phyloP scores from a whole-genome alignment of 2,113 vertebrate genomes.

The Hydropotes inermis region DNA sequence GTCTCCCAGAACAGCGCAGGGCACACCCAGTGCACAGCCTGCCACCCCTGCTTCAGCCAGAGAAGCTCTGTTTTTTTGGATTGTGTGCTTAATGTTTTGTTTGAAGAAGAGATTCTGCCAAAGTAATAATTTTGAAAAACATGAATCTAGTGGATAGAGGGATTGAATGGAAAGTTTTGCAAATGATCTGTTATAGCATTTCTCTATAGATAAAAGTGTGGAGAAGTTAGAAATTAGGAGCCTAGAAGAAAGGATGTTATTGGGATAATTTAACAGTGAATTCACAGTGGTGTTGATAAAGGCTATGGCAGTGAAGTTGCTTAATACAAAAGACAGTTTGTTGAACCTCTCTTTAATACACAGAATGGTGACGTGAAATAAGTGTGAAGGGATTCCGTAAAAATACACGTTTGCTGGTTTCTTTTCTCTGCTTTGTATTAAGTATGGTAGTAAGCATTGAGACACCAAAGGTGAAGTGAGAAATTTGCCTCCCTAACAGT shows the following conservation, averaged over 20 bases:
- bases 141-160: neutral
- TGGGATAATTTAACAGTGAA: neutral
- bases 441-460: neutral
- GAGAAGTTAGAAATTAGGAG: neutral
- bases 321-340: neutral
- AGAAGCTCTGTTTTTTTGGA: neutral
- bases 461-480: neutral
- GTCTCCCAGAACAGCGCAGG: neutral
- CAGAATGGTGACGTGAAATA: conserved; percentile 15
- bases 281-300: neutral
- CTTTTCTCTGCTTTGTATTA: neutral
- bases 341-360: neutral
- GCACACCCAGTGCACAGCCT: neutral
- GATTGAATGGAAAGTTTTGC: neutral
- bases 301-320: neutral
- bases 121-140: conserved; percentile 13
- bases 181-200: conserved; percentile 12
- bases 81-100: neutral
- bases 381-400: neutral
- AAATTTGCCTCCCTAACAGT: neutral
- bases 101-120: conserved; percentile 27
- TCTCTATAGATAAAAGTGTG: neutral
- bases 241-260: neutral
- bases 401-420: neutral
- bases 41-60: neutral